Conservation (phyloP, 2,888 invertebrate species). For the Morpho helenor region DNA sequence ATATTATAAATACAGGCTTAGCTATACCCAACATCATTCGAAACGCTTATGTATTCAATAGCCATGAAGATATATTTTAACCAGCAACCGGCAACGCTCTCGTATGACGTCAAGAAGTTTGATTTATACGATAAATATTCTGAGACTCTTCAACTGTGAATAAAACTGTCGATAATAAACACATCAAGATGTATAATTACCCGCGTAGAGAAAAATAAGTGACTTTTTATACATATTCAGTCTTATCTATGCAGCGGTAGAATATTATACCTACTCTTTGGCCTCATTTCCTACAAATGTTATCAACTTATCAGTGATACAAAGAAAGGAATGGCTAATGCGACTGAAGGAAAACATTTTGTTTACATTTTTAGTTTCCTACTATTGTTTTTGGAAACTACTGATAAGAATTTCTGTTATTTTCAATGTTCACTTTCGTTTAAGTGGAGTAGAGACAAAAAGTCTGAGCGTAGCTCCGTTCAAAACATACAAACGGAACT, state of each 20-base stretch:
- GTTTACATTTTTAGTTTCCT: constrained; percentile 6
- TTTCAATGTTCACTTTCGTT: too few relatives aligned
- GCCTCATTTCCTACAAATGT: constrained; percentile 19
- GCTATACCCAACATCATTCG: constrained; percentile 19
- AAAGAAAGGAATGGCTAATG: constrained; percentile 19
- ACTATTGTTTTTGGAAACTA: constrained; percentile 8
- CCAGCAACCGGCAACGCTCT: constrained; percentile 34
- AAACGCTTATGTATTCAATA: constrained; percentile 25
- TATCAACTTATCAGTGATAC: constrained; percentile 29
- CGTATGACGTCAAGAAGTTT: constrained; percentile 50
- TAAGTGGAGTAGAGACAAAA: too few relatives aligned
- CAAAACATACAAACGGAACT: too few relatives aligned
- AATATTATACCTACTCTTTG: constrained; percentile 4
- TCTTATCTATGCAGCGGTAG: neutral
- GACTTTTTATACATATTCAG: neutral
- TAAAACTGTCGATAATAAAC: constrained; percentile 26
- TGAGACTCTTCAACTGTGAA: constrained; percentile 27
- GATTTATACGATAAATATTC: constrained; percentile 50
- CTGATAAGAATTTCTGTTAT: neutral
- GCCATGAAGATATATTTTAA: constrained; percentile 38
- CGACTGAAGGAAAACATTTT: constrained; percentile 4
- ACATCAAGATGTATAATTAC: constrained; percentile 23
- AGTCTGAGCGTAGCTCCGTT: too few relatives aligned
- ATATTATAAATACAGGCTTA: constrained; percentile 3
- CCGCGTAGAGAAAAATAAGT: constrained; percentile 24